phyloP scores from a whole-genome alignment of 2,797 vertebrate species.

The Myotis findleyi region DNA sequence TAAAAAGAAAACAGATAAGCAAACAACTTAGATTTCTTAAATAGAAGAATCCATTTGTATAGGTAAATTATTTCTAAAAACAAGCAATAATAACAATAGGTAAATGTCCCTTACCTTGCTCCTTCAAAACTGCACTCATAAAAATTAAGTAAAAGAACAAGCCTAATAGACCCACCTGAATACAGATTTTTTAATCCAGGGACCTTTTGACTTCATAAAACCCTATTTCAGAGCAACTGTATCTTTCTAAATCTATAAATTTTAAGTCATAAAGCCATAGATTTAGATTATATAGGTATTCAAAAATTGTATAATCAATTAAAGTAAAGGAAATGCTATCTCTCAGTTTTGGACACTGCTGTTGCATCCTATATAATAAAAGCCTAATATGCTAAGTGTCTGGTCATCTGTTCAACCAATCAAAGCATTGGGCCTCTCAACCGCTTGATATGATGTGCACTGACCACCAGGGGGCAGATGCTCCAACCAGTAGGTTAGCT shows the following conservation, averaged over 20 bases:
- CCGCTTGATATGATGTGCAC: no score
- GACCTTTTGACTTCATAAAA: background rate
- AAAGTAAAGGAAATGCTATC: background rate
- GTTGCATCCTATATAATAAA: background rate
- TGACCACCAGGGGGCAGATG: no score
- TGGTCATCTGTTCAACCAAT: no score
- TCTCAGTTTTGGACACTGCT: background rate
- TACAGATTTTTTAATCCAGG: background rate
- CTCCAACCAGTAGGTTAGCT: no score
- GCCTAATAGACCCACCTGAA: background rate
- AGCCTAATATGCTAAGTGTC: no score
- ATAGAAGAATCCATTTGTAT: background rate
- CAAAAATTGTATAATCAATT: background rate
- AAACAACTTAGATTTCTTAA: background rate
- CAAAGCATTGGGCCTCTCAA: no score
- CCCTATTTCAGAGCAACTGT: background rate
- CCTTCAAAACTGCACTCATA: background rate
- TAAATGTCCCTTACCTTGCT: background rate
- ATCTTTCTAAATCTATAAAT: background rate
- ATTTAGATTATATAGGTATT: background rate
- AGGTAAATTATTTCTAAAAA: background rate
- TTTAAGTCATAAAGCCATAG: background rate
- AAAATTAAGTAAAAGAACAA: background rate
- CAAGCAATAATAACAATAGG: background rate
- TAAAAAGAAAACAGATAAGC: constrained; percentile 18